phyloP scores from a whole-genome alignment of 2,888 invertebrate species.

The Disparrhopalites patrizii region DNA sequence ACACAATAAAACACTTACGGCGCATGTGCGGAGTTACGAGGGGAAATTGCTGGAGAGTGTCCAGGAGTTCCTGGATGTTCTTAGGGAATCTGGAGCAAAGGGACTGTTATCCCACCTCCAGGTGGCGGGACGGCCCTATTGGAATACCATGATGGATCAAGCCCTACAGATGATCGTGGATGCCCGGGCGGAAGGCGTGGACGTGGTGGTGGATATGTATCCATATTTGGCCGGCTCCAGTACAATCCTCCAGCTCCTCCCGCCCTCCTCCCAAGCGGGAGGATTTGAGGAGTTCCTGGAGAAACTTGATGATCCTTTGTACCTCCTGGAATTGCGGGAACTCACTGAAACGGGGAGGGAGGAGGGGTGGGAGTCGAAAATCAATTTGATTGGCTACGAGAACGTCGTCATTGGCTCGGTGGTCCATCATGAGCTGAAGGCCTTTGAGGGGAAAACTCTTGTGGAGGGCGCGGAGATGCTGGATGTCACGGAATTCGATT shows the following conservation, averaged over 20 bases:
- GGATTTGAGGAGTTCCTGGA: slow-evolving; percentile 41
- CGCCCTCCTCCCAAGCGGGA: slow-evolving; percentile 40
- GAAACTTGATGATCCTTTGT: slow-evolving; percentile 32
- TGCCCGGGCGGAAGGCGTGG: slow-evolving; percentile 38
- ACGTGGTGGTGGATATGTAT: slow-evolving; percentile 46
- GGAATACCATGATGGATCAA: slow-evolving; percentile 38
- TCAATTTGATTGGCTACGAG: slow-evolving; percentile 42
- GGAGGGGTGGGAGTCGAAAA: slow-evolving; percentile 45
- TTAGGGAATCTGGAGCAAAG: slow-evolving; percentile 36
- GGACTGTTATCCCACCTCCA: slow-evolving; percentile 44
- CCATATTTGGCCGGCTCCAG: slow-evolving; percentile 45
- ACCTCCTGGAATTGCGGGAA: slow-evolving; percentile 28
- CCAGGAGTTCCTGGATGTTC: slow-evolving; percentile 38
- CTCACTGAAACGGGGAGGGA: slow-evolving; percentile 41
- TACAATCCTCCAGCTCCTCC: slow-evolving; percentile 43
- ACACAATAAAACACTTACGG: slow-evolving; percentile 34
- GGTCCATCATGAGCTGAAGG: slow-evolving; percentile 27
- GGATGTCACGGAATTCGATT: slow-evolving; percentile 37
- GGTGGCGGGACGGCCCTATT: slow-evolving; percentile 44
- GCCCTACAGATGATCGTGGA: slow-evolving; percentile 37
- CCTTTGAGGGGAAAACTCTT: slow-evolving; percentile 37
- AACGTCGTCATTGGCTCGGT: slow-evolving; percentile 43
- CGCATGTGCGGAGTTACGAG: slow-evolving; percentile 45
- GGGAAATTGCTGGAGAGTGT: slow-evolving; percentile 38
- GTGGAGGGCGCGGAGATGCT: slow-evolving; percentile 25